phyloP scores from a whole-genome alignment of 2,797 vertebrate species.

The Rhinogobio ventralis region DNA sequence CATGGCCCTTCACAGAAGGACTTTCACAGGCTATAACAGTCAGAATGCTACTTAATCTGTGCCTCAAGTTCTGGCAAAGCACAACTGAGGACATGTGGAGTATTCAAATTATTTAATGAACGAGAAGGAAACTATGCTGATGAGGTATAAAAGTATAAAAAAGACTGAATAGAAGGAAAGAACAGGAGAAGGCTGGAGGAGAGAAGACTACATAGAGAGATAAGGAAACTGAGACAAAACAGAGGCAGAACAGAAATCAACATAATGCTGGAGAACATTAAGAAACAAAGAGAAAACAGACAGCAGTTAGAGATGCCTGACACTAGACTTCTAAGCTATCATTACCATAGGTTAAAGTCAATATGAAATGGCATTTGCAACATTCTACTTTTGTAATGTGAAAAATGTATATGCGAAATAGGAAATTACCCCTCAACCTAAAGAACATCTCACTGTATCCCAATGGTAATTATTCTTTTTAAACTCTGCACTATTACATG shows the following conservation, averaged over 20 bases:
- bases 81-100: slow-evolving; percentile 63
- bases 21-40: slow-evolving; percentile 21
- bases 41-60: slow-evolving; percentile 38
- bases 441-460: not conserved
- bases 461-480: not conserved
- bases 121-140: slow-evolving; percentile 44
- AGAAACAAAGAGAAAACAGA: slow-evolving; percentile 61
- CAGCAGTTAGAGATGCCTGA: slow-evolving; percentile 73
- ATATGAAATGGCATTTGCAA: not conserved
- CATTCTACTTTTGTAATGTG: not conserved
- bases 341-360: not conserved
- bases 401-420: not conserved
- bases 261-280: slow-evolving; percentile 82
- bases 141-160: slow-evolving; percentile 7
- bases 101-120: slow-evolving; percentile 59
- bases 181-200: slow-evolving; percentile 9
- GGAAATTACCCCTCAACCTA: not conserved
- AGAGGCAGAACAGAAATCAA: slow-evolving; percentile 92
- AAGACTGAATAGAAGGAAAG: slow-evolving; percentile 14
- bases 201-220: slow-evolving; percentile 85
- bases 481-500: not conserved
- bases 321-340: not conserved
- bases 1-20: slow-evolving; percentile 23
- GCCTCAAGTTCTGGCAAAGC: slow-evolving; percentile 55
- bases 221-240: slow-evolving; percentile 92